Percentiles rank a stretch among this genome's conserved stretches.
These are phyloP conservation scores for Henicopernis longicauda DNA, from an alignment of 2,113 vertebrate species.

Conservation along the genomic window DNA sequence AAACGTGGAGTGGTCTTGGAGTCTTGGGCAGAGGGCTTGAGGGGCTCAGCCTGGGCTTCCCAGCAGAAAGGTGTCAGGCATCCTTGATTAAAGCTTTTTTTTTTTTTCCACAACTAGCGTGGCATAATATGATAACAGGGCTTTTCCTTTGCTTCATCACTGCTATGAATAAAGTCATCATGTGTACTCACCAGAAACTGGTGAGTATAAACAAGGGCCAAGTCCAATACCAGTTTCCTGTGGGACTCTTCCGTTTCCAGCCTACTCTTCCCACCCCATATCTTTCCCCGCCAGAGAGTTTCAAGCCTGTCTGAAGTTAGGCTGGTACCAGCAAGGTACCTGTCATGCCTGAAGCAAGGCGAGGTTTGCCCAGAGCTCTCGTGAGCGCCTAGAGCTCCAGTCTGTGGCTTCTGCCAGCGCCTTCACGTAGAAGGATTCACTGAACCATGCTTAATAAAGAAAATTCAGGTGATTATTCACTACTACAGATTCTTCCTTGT, in stretches of 20 bases:
- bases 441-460: constrained; percentile 30
- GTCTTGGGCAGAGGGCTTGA: neutral
- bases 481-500: neutral
- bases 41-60: neutral
- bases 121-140: neutral
- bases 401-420: neutral
- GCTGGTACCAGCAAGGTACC: constrained; percentile 32
- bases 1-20: neutral
- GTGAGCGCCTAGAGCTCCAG: neutral
- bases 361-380: constrained; percentile 17
- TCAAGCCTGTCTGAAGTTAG: constrained; percentile 14
- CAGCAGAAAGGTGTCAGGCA: neutral
- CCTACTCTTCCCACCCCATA: neutral
- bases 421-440: neutral
- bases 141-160: constrained; percentile 1
- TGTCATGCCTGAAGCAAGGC: neutral
- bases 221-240: neutral
- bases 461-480: constrained; percentile 32
- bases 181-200: neutral
- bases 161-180: constrained; percentile 2
- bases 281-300: constrained; percentile 39
- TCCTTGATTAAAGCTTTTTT: neutral
- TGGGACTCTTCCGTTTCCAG: neutral
- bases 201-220: neutral
- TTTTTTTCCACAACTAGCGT: neutral